Evolutionary conservation across 2,113 vertebrate species (phyloP), one percentile per base, ranked within the genome.

Genomic region (Zapornia atra): DNA sequence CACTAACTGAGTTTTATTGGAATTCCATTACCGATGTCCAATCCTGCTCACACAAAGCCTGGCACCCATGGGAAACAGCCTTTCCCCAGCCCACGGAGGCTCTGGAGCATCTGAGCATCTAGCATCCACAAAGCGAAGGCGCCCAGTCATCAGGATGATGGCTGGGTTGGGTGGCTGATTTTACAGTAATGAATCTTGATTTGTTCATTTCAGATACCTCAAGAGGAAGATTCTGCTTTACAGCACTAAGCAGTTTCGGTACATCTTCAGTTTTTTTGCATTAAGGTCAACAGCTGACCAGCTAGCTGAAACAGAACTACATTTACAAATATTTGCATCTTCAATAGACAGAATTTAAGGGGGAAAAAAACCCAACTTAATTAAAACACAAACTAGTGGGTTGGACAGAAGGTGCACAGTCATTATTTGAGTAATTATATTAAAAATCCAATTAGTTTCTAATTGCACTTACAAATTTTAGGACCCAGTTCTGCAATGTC

Each of bases 401-500:
- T 61, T 72, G 68, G n/a, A 63, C 50, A 92, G 81, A 94, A 94
- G 86, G 94, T 94, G 44, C 68, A 87, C 14, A 93, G 80, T 93
- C 92, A 91, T 93, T 89, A 96, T 88, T 95, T 95, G 85, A 90
- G 18, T 69, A 90, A 94, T 86, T 86, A 90, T 38, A 95, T 95
- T 90, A 33, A 61, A 86, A 91, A 82, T 8, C 60, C 51, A 96
- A 86, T 77, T 96, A 96, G 69, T 64, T 80, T 36, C 34, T 94
- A 97, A 96, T 82, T 95, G 59, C 51, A 86, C 40, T 96, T 80
- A 90, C 72, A 96, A 96, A 88, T 78, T 86, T 96, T 96, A 95
- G 77, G 87, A 96, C 44, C 36, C 84, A 87, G 81, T 46, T 87
- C 84, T 90, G 50, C 82, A 87, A 5, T 38, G 28, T 79, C 84